Evolutionary conservation across 2,888 invertebrate genomes (phyloP), one percentile per base, ranked within the genome.

Genomic region (Drosophila leonis): DNA sequence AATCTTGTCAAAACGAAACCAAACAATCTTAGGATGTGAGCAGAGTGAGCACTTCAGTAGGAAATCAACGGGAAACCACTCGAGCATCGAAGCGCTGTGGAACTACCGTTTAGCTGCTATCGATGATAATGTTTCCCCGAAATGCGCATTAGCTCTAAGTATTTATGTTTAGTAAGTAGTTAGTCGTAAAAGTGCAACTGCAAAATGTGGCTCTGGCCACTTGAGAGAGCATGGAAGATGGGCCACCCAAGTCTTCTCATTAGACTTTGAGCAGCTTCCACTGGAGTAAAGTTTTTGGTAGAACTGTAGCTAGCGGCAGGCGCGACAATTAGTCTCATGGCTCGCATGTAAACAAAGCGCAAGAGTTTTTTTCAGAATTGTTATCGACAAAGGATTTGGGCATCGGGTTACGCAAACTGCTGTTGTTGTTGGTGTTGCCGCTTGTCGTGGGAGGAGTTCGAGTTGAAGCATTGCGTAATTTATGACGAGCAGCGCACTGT

Each of bases 401-500:
- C 52, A 59, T 87, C 87, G 55, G 68, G 59, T 87, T 84, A 78
- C 90, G 37, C 54, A 41, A 52, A 49, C 44, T 48, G 27, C 24
- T 24, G 15, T 15, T 15, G 13, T 24, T 44, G 13, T 13, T 46
- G 24, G 24, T 24, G 27, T 46, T 27, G 44, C 4, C 15, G 44
- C 5, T 39, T 44, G 68, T 68, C 24, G 54, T 74, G 59, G 57
- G 49, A 29, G 42, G 41, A 31, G 52, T 51, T 49, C 71, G 33
- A 59, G 41, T 27, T 62, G 62, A 35, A 71, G 73, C 72, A 76
- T 89, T 88, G 64, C 72, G 68, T 90, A 90, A 90, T 90, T 90
- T 89, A 89, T 90, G 89, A 35, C 66, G 80, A 86, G 90, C 81
- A 82, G 80, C 82, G 78, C 73, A 86, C 81, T 83, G 89, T 90